phyloP scores from a whole-genome alignment of 2,888 invertebrate species.

The Timema podura region DNA sequence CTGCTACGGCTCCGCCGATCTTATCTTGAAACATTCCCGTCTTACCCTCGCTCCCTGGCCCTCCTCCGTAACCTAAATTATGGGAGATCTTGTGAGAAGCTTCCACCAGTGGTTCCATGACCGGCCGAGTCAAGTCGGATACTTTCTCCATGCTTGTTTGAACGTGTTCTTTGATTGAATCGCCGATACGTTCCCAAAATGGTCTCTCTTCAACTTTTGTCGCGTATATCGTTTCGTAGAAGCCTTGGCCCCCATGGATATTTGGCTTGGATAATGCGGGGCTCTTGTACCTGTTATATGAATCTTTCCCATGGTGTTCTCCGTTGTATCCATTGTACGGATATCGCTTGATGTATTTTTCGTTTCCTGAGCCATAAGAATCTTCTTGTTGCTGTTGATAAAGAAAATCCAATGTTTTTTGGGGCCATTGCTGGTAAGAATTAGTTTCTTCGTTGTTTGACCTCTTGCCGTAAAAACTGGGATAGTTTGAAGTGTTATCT shows the following conservation, averaged over 20 bases:
- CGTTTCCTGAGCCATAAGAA: constrained; percentile 30
- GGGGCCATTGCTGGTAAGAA: constrained; percentile 9
- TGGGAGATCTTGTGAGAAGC: constrained; percentile 76
- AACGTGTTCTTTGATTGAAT: constrained; percentile 64
- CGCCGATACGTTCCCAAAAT: constrained; percentile 68
- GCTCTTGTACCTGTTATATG: constrained; percentile 35
- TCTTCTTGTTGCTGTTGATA: constrained; percentile 22
- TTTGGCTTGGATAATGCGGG: constrained; percentile 15
- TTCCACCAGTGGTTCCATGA: constrained; percentile 69
- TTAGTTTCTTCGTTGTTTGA: constrained; percentile 13
- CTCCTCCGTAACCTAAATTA: constrained; percentile 65
- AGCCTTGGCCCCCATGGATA: constrained; percentile 27
- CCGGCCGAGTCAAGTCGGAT: constrained; percentile 60
- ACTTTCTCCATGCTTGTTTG: constrained; percentile 67
- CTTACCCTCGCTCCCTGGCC: constrained; percentile 53
- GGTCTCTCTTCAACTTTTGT: constrained; percentile 41
- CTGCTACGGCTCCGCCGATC: constrained; percentile 46
- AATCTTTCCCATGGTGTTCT: constrained; percentile 40
- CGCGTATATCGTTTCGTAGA: constrained; percentile 21
- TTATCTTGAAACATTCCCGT: constrained; percentile 26
- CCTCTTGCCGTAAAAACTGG: constrained; percentile 19
- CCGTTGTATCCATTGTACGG: constrained; percentile 28
- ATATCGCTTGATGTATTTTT: constrained; percentile 31
- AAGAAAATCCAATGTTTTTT: constrained; percentile 13
- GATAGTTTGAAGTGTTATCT: not conserved